Evolutionary conservation across 2,797 vertebrate species (phyloP), one percentile per base, ranked within the genome.

Genomic region (Muscicapa comitata): DNA sequence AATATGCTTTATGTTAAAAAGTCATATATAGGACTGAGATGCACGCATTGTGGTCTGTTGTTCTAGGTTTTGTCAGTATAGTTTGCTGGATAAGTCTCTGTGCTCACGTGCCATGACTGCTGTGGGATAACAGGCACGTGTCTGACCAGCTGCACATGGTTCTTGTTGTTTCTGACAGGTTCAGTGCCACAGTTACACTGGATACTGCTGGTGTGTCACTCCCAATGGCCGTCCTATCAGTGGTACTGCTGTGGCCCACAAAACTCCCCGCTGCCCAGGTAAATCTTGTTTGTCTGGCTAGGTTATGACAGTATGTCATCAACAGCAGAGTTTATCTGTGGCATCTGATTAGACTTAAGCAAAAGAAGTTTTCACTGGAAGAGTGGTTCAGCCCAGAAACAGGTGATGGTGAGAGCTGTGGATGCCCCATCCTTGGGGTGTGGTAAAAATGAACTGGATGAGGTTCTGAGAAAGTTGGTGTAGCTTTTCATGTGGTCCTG

Each of bases 131-230:
- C 29, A 87, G 38, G 63, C 11, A 1, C 17, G 11, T 11, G 13
- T 53, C 35, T 91, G 71, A 88, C 67, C 42, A 62, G 55, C n/a
- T 93, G 78, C 25, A 26, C 4, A 0, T 79, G 81, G 21, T 85
- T 85, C 61, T 48, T 82, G 19, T 54, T 13, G 8, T 90, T 92
- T 96, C 65, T 53, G 42, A 40, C 97, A 99, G 99, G 98, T 99
- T 90, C 99, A 99, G 96, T 99, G 99, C 94, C 99, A 99, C 92
- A 99, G 99, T 97, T 99, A 99, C 97, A 99, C 99, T 8, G 99
- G 99, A 45, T 99, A 99, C 97, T 99, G 99, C 93, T 99, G 99
- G 99, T 99, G 99, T 53, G 99, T 99, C 84, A 99, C 98, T 5
- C 98, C 99, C 73, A 99, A 98, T 7, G 99, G 99, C 13, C 98